These are phyloP conservation scores for Hippasteria phrygiana DNA, from an alignment of 53 echinoderm and acorn worm genomes.

Conservation along the genomic window DNA sequence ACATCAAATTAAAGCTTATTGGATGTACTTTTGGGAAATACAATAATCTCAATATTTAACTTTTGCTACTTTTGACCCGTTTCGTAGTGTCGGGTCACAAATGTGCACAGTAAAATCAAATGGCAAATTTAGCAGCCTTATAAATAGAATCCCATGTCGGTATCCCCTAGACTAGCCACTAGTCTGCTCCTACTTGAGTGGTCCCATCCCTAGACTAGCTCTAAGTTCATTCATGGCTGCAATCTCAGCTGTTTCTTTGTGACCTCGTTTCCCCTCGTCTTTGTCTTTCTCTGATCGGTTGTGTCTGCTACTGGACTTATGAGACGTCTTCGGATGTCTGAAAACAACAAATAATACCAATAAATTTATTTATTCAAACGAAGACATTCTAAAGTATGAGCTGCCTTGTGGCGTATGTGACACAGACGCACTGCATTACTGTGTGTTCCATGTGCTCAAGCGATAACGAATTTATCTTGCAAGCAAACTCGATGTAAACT, in stretches of 20 bases:
- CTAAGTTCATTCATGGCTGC: conserved; percentile 72
- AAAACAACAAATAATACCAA: conserved; percentile 12
- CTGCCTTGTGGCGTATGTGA: too few relatives aligned
- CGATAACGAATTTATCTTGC: not conserved
- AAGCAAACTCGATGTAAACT: not conserved
- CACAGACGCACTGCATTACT: too few relatives aligned
- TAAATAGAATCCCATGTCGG: not conserved
- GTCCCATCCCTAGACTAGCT: conserved; percentile 74
- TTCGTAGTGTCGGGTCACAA: too few relatives aligned
- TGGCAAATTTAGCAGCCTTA: too few relatives aligned
- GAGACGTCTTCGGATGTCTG: conserved; percentile 54
- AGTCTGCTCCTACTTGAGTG: conserved; percentile 59
- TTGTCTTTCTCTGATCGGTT: conserved; percentile 64
- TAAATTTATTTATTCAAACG: too few relatives aligned
- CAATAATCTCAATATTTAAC: too few relatives aligned
- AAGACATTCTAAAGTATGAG: too few relatives aligned
- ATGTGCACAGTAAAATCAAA: too few relatives aligned
- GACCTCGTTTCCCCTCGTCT: conserved; percentile 40
- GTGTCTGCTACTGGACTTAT: conserved; percentile 60
- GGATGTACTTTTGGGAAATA: too few relatives aligned
- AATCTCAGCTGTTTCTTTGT: conserved; percentile 58
- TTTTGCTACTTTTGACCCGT: too few relatives aligned
- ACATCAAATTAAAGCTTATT: too few relatives aligned
- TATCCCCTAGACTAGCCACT: not conserved
- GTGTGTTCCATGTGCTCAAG: too few relatives aligned